Evolutionary conservation across 2,797 vertebrate species (phyloP).

Genomic region (Margarornis squamiger): DNA sequence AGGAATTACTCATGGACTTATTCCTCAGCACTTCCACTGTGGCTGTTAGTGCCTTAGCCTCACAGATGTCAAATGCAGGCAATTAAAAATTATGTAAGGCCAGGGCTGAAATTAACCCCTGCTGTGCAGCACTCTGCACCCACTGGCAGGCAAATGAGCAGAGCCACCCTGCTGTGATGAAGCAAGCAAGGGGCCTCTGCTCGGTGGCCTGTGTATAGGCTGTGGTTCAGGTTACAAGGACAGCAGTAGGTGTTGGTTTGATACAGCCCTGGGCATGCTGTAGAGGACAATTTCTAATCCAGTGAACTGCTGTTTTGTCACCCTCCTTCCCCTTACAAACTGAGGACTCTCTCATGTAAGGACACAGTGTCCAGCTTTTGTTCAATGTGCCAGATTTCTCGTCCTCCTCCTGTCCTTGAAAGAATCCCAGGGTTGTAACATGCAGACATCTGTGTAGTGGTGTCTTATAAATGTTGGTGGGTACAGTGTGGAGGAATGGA

Average conservation of each 20-base stretch:
- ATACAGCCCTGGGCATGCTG: not conserved
- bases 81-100: not conserved
- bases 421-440: not conserved
- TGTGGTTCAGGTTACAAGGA: rapidly evolving
- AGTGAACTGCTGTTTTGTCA: not conserved
- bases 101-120: not conserved
- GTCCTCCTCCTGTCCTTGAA: not conserved
- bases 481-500: rapidly evolving
- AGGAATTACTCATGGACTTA: not conserved
- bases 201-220: rapidly evolving
- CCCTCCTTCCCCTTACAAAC: not conserved
- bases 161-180: not conserved
- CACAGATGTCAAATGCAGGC: not conserved
- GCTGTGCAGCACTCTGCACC: no score
- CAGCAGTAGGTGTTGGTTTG: not conserved
- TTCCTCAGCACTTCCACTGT: not conserved
- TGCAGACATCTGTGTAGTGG: not conserved
- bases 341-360: not conserved
- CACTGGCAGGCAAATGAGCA: not conserved
- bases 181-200: not conserved
- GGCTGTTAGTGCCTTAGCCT: not conserved
- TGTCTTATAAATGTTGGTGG: not conserved
- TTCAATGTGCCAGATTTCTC: not conserved
- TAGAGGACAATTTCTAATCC: not conserved
- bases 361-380: not conserved